Conservation (phyloP, 2,113 vertebrate species). For the Toxostoma redivivum region DNA sequence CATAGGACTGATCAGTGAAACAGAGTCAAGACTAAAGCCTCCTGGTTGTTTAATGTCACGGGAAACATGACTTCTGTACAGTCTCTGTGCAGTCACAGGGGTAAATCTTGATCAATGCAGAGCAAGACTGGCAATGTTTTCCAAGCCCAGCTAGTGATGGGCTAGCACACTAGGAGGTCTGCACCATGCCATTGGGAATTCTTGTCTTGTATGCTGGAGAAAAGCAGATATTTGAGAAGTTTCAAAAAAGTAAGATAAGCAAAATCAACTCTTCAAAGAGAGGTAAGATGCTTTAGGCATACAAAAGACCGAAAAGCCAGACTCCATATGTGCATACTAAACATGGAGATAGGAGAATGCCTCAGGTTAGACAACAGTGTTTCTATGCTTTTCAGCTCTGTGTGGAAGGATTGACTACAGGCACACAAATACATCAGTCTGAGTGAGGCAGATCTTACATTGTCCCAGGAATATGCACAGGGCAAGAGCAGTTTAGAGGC, state of each 20-base stretch:
- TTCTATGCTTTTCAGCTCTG: background rate
- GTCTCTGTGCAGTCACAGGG: background rate
- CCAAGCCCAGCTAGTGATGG: background rate
- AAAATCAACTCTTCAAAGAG: background rate
- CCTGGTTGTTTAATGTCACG: background rate
- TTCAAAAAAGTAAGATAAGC: background rate
- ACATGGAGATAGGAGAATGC: background rate
- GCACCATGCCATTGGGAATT: background rate
- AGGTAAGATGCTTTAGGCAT: background rate
- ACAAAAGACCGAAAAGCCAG: background rate
- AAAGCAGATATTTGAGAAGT: background rate
- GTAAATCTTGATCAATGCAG: background rate
- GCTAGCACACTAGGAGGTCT: background rate
- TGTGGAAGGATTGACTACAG: background rate
- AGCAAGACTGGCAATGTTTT: background rate
- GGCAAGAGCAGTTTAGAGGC: background rate
- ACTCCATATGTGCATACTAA: background rate
- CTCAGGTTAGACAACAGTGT: background rate
- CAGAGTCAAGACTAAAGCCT: background rate
- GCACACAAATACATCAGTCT: background rate
- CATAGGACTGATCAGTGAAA: background rate
- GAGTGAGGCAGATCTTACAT: background rate
- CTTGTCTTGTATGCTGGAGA: background rate
- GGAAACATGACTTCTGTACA: background rate
- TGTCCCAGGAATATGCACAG: background rate